phyloP scores from a whole-genome alignment of 2,888 invertebrate genomes.

The Drosophila bunnanda region DNA sequence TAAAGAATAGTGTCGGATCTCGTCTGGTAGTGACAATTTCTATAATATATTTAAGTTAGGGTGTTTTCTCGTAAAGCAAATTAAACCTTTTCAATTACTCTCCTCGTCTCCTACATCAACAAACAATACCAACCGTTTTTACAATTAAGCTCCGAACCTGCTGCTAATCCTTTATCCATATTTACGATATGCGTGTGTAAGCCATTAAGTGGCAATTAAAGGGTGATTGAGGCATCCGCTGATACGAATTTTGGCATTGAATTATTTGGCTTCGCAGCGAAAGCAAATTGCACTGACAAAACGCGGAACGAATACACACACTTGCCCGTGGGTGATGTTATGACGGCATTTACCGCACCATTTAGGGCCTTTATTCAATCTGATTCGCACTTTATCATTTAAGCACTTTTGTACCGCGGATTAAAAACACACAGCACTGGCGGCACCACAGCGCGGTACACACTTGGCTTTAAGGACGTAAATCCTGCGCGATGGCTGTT shows the following conservation, averaged over 20 bases:
- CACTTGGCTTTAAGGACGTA: conserved; percentile 48
- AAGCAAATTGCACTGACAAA: conserved; percentile 42
- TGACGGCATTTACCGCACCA: conserved; percentile 31
- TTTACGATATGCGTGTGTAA: conserved; percentile 57
- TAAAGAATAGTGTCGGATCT: too few relatives aligned
- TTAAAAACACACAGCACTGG: conserved; percentile 27
- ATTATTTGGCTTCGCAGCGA: conserved; percentile 65
- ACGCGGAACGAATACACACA: conserved; percentile 51
- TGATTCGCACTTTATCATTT: conserved; percentile 56
- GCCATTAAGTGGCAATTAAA: conserved; percentile 77
- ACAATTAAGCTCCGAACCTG: conserved; percentile 25
- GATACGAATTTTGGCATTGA: conserved; percentile 71
- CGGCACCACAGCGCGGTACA: not conserved
- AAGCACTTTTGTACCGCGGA: conserved; percentile 58
- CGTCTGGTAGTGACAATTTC: not conserved
- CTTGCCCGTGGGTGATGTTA: conserved; percentile 36
- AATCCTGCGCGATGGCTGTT: conserved; percentile 38
- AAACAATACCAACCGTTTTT: conserved; percentile 6
- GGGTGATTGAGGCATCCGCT: conserved; percentile 74
- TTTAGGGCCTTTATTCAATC: conserved; percentile 54
- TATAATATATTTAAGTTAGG: not conserved
- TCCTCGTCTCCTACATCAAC: conserved; percentile 7
- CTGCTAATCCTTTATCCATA: conserved; percentile 64
- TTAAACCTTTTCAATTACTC: conserved; percentile 1
- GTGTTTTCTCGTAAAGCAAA: not conserved